These are phyloP conservation scores for Apostichopus parvimensis DNA, from an alignment of 35 echinoderm and acorn worm species.

Conservation along the genomic window DNA sequence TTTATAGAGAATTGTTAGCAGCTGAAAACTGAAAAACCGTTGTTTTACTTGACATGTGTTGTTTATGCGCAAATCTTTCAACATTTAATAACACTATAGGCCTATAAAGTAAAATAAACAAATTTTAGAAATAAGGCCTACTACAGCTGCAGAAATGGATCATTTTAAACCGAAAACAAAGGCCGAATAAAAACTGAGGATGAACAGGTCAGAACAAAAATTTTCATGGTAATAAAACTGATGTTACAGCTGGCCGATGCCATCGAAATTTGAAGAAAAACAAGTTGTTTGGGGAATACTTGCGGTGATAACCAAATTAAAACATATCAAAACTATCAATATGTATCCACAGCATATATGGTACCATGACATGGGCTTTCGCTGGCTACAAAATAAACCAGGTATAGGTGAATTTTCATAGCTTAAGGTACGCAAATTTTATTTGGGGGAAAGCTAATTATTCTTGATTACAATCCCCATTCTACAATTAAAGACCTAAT, in stretches of 20 bases:
- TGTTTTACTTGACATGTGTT: too few species aligned
- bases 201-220: background rate
- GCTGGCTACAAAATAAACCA: background rate
- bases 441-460: background rate
- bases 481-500: background rate
- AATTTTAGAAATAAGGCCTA: too few species aligned
- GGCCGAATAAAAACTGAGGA: too few species aligned
- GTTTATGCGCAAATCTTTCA: too few species aligned
- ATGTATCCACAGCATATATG: too few species aligned
- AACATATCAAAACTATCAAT: background rate
- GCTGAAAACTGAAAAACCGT: too few species aligned
- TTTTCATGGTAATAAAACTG: constrained; percentile 2
- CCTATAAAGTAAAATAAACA: too few species aligned
- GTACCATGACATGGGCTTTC: background rate
- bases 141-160: too few species aligned
- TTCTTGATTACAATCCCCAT: constrained; percentile 8
- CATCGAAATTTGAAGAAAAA: background rate
- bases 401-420: background rate
- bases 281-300: background rate
- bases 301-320: background rate
- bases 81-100: too few species aligned
- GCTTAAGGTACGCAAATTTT: background rate
- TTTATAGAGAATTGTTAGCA: too few species aligned
- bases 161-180: too few species aligned
- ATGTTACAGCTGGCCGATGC: background rate